Evolutionary conservation across 2,113 vertebrate genomes (phyloP).

Genomic region (Podilymbus podiceps): DNA sequence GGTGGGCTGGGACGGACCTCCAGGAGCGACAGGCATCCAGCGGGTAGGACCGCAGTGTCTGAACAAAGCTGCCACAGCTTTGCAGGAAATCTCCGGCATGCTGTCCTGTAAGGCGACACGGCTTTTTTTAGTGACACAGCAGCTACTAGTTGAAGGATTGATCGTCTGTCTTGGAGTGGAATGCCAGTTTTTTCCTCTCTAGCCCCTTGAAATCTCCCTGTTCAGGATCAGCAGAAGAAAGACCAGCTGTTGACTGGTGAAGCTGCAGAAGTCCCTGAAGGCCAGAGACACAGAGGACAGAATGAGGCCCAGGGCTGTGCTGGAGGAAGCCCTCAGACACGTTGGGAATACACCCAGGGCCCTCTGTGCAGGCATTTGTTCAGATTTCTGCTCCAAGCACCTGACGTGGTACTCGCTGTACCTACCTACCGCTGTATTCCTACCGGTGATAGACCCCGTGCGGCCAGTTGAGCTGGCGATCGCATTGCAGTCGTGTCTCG

Average conservation of each 20-base stretch:
- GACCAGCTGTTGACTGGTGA: not conserved
- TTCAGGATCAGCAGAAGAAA: not conserved
- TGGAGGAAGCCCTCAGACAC: rapidly evolving
- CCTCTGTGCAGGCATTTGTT: not conserved
- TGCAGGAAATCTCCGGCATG: not conserved
- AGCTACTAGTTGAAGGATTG: not conserved
- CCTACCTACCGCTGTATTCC: too few relatives aligned
- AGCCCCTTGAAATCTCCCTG: not conserved
- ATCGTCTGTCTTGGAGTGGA: not conserved
- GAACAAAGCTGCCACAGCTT: not conserved
- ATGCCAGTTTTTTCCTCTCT: too few relatives aligned
- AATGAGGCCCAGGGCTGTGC: not conserved
- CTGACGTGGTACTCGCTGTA: not conserved
- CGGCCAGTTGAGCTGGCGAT: not conserved
- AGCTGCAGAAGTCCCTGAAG: not conserved
- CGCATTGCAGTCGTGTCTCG: not conserved
- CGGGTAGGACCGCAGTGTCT: not conserved
- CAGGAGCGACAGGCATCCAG: not conserved
- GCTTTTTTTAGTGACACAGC: not conserved
- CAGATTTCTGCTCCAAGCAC: not conserved
- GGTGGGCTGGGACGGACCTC: not conserved
- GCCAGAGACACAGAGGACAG: not conserved
- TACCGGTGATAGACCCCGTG: rapidly evolving
- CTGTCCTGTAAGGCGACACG: not conserved
- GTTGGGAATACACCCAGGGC: not conserved